These are phyloP conservation scores for Luperina testacea DNA, from an alignment of 2,888 invertebrate species.

Conservation along the genomic window DNA sequence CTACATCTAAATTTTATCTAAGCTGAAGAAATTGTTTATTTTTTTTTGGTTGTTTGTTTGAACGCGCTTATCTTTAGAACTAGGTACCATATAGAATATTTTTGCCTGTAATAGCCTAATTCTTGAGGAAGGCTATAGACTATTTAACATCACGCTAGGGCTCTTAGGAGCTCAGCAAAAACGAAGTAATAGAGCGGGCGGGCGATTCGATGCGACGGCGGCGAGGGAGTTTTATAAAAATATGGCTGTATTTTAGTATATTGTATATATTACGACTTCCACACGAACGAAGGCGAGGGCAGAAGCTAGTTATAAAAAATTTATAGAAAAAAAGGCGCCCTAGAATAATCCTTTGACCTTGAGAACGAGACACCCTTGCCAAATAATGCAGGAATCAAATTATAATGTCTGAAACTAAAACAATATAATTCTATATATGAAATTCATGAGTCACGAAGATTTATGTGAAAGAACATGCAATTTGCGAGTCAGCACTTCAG, in stretches of 20 bases:
- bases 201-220: not conserved
- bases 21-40: not conserved
- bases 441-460: constrained; percentile 24
- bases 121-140: not conserved
- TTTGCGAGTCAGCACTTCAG: constrained; percentile 25
- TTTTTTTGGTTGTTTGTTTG: not conserved
- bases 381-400: not conserved
- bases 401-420: not conserved
- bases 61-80: not conserved
- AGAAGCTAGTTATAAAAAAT: not conserved
- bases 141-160: not conserved
- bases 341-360: not conserved
- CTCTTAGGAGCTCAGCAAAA: not conserved
- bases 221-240: not conserved
- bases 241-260: not conserved
- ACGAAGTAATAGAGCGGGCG: not conserved
- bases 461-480: constrained; percentile 35
- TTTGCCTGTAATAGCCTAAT: not conserved
- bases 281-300: no score
- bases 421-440: not conserved
- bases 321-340: no score
- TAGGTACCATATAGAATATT: not conserved
- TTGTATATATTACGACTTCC: not conserved
- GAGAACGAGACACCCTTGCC: not conserved
- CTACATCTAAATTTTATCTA: not conserved